Percentiles rank a stretch among this genome's conserved stretches.
Evolutionary conservation across 2,888 invertebrate species (phyloP).

Genomic region (Pseudococcus viburni): DNA sequence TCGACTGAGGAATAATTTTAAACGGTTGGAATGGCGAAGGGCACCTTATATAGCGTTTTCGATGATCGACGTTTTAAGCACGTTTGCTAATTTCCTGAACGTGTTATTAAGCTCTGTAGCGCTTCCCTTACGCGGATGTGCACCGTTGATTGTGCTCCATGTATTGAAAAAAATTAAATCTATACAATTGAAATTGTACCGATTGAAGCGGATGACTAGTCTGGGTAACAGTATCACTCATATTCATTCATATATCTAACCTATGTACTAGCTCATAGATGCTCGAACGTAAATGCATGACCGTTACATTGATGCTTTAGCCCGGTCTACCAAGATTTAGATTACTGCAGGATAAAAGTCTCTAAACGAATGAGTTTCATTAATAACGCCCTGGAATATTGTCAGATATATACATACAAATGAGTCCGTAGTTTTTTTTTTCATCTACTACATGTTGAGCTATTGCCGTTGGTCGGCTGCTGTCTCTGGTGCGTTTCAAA

Average conservation of each 20-base stretch:
- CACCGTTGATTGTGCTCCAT: neutral
- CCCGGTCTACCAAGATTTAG: neutral
- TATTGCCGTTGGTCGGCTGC: neutral
- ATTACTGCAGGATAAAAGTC: slow-evolving; percentile 29
- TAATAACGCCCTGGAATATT: slow-evolving; percentile 36
- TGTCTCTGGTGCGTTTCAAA: neutral
- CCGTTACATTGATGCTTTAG: slow-evolving; percentile 33
- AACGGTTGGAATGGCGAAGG: slow-evolving; percentile 17
- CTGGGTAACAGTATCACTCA: slow-evolving; percentile 24
- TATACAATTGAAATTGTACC: neutral
- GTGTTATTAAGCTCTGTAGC: neutral
- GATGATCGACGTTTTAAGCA: slow-evolving; percentile 37
- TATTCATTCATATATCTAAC: slow-evolving; percentile 4
- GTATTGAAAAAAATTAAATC: neutral
- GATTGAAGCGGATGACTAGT: neutral
- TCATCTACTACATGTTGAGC: neutral
- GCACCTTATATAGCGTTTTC: neutral
- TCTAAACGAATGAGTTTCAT: slow-evolving; percentile 10
- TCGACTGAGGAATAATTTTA: neutral
- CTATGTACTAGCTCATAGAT: neutral
- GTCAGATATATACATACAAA: slow-evolving; percentile 24
- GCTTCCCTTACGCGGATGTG: slow-evolving; percentile 13
- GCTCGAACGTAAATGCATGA: neutral
- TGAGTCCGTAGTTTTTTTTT: slow-evolving; percentile 12
- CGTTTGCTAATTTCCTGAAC: slow-evolving; percentile 36